These are phyloP conservation scores for Leucophora obtusa DNA, from an alignment of 2,888 invertebrate genomes.

Conservation along the genomic window DNA sequence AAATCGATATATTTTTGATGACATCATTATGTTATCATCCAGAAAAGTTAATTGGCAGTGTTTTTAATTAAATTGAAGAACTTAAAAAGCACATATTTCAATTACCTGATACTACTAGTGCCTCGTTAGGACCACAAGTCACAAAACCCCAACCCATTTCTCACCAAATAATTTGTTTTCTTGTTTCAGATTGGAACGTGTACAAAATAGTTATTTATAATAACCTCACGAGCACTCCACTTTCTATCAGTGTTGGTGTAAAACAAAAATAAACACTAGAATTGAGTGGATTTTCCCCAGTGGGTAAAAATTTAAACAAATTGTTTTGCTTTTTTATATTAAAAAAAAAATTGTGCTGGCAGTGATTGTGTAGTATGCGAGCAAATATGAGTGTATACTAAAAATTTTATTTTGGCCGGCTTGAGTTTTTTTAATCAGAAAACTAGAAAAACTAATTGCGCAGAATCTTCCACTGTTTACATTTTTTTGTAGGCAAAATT, in stretches of 20 bases:
- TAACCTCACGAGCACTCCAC: neutral
- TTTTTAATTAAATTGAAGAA: neutral
- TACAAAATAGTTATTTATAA: conserved; percentile 7
- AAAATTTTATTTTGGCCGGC: conserved; percentile 56
- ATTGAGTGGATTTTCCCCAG: neutral
- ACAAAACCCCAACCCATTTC: conserved; percentile 92
- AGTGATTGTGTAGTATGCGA: conserved; percentile 31
- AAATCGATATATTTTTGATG: conserved; percentile 70
- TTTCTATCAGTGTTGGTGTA: neutral
- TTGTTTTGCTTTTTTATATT: neutral
- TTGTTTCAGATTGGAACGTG: neutral
- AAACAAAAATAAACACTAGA: neutral
- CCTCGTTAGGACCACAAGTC: conserved; percentile 96
- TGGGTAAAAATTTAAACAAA: neutral
- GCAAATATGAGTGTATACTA: conserved; percentile 57
- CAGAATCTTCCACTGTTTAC: conserved; percentile 56
- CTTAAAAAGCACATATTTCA: neutral
- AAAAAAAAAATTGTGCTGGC: conserved; percentile 24
- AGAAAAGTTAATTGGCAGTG: neutral
- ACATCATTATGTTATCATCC: conserved; percentile 68
- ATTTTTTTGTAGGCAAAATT: conserved; percentile 22
- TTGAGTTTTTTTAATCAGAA: conserved; percentile 26
- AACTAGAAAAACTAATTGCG: conserved; percentile 35
- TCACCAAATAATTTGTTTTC: neutral
- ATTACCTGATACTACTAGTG: conserved; percentile 93